Evolutionary conservation across 2,797 vertebrate species (phyloP), one percentile per base, ranked within the genome.

Genomic region (Distichodus sexfasciatus): DNA sequence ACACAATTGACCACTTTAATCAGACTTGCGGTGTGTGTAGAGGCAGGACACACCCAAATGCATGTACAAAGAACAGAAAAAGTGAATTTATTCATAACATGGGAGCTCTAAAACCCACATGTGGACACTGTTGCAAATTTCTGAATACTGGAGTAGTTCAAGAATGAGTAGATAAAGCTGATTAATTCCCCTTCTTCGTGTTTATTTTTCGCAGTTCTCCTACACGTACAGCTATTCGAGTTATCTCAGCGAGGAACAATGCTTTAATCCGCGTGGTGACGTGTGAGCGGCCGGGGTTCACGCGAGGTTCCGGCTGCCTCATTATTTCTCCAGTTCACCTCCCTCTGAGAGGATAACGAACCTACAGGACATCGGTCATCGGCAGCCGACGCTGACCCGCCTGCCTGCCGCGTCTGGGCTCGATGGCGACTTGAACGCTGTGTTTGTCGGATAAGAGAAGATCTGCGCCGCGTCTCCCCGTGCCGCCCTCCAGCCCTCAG

Each of bases 271-370:
- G 28, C 21, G 4, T 15, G 5, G 6, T 47, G 10, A 44, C 21
- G 58, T 29, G 36, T 6, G 17, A 23, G 26, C 33, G 19, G 46
- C 44, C 26, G 31, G 38, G 19, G 53, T 40, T 46, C 47, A 29
- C 46, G 9, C 12, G 19, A 66, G 36, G 44, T 62, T 10, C 33
- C 28, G 36, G 14, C 31, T 51, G 55, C 24, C 47, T 72, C 12
- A 9, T 57, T 62, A 53, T 47, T 26, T 17, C 1, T 23, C 44
- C 48, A 10, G 17, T 26, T 53, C 50, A 54, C 41, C 36, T 68
- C 58, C 40, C 8, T 64, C 53, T 36, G 29, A 64, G 14, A 67
- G 53, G 47, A 47, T 59, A 48, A 66, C 15, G 38, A 59, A 54
- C n/a, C 40, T 51, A 66, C n/a, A n/a, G n/a, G n/a, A n/a, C 17